A percentile compares a stretch with the other conserved stretches of the same genome.
Evolutionary conservation across 1,140 invertebrate genomes (phyloP).

Genomic region (Brachionus rotundiformis): DNA sequence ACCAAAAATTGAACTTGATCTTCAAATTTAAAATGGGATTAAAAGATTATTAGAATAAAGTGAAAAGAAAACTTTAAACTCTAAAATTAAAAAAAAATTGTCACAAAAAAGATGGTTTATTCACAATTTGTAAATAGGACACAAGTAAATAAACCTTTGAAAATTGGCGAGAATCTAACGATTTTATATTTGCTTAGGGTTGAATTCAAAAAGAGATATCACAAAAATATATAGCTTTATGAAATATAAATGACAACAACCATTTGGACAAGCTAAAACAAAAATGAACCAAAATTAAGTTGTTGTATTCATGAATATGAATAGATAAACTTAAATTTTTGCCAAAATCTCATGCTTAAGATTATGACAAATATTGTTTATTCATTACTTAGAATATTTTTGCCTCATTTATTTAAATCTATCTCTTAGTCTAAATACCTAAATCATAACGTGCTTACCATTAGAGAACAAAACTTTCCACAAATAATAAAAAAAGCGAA

Average conservation of each 20-base stretch:
- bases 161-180: slow-evolving; percentile 30
- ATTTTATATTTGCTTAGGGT: slow-evolving; percentile 5
- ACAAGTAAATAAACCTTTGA: slow-evolving; percentile 41
- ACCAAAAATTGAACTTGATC: neutral
- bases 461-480: neutral
- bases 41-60: neutral
- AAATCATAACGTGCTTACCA: neutral
- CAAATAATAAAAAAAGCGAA: neutral
- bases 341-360: slow-evolving; percentile 9
- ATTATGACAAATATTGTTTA: slow-evolving; percentile 22
- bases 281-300: slow-evolving; percentile 38
- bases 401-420: neutral
- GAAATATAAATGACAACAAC: slow-evolving; percentile 17
- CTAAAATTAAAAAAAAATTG: neutral
- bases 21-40: neutral
- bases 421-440: neutral
- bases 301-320: slow-evolving; percentile 21
- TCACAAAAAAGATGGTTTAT: slow-evolving; percentile 11
- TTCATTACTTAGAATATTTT: slow-evolving; percentile 9
- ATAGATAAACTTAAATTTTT: slow-evolving; percentile 37
- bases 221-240: neutral
- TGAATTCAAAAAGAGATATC: neutral
- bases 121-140: neutral
- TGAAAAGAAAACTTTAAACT: neutral
- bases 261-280: neutral